Evolutionary conservation across 2,888 invertebrate genomes (phyloP), one percentile per base, ranked within the genome.

Genomic region (Merodon equestris): DNA sequence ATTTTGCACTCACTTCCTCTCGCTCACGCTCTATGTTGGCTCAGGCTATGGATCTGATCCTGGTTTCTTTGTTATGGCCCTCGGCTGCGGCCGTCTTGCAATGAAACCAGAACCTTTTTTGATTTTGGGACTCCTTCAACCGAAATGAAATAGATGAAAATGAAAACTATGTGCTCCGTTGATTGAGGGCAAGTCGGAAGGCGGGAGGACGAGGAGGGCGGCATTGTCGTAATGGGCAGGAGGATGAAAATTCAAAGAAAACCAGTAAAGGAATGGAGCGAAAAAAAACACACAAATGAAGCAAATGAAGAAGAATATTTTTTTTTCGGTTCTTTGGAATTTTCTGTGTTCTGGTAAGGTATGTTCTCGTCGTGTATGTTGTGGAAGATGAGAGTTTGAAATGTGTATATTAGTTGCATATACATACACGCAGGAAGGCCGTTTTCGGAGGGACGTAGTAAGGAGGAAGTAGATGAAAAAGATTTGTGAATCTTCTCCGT

Each of bases 131-230:
- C 68, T 79, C 79, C 74, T 79, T 74, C 58, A 79, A 74, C 64
- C 68, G 64, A 74, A 79, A 74, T 79, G 74, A 79, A 79, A 79
- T 79, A 79, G 79, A 79, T 79, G 79, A 74, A 79, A 79, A 79
- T 79, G 73, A 79, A 79, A 79, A 79, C 79, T 79, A 74, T 70
- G 72, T 72, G 72, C 72, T 57, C 57, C 12, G 56, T 13, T 40
- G 42, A 50, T 42, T 56, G 57, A 48, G 1, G 40, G 73, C 9
- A 50, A 38, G 44, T 45, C 47, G 54, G 40, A 5, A 9, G 36
- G 7, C 10, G 5, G 36, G 7, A 36, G 36, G 36, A 10, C 13
- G 64, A 38, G 18, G 19, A 19, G 38, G 58, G 48, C 68, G 57
- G 57, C 57, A 45, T 61, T 68, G 68, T 68, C 68, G 58, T 79